phyloP scores from a whole-genome alignment of 2,797 vertebrate genomes.

The Petrocephalus schoutedeni region DNA sequence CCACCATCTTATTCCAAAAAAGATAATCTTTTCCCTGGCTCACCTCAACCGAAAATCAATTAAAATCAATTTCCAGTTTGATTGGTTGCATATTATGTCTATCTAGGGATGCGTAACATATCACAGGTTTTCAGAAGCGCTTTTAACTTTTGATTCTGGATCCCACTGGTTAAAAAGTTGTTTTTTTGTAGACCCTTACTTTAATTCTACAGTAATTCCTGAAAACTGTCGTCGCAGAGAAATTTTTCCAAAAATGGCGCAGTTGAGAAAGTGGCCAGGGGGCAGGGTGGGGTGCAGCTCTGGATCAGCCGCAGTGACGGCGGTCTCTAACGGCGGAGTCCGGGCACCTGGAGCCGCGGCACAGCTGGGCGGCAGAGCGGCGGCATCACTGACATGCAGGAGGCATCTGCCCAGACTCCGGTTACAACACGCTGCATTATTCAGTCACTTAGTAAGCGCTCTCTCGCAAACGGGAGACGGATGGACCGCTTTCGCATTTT shows the following conservation, averaged over 20 bases:
- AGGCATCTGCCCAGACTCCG: background rate
- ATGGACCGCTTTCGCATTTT: background rate
- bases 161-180: background rate
- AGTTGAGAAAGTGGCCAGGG: background rate
- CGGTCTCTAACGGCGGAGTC: background rate
- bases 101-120: background rate
- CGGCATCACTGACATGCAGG: background rate
- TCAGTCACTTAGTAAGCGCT: background rate
- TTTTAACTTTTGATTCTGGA: background rate
- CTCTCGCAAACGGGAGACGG: background rate
- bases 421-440: background rate
- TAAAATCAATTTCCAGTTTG: background rate
- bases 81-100: background rate
- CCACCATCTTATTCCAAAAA: background rate
- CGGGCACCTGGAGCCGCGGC: background rate
- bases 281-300: background rate
- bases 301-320: background rate
- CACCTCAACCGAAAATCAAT: background rate
- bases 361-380: background rate
- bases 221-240: background rate
- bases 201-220: background rate
- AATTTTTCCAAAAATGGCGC: background rate
- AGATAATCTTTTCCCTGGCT: background rate
- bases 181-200: background rate
- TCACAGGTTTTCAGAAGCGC: background rate